phyloP scores from a whole-genome alignment of 1,140 invertebrate species.

The Drosophila virilis region DNA sequence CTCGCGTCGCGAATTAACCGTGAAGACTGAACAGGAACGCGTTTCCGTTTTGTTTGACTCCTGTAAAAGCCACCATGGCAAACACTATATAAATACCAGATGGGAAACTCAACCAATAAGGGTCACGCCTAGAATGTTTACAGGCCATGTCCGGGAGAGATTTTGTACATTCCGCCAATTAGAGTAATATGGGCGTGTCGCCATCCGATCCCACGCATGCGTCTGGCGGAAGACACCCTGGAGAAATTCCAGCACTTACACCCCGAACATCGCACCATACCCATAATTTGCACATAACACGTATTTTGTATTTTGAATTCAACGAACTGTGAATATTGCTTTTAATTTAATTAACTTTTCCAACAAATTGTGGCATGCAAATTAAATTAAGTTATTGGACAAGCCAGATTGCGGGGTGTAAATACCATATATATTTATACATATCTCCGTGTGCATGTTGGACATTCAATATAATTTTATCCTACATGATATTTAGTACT shows the following conservation, averaged over 20 bases:
- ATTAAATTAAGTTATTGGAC: constrained; percentile 44
- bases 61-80: not conserved
- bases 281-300: constrained; percentile 38
- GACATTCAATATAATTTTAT: constrained; percentile 14
- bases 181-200: constrained; percentile 14
- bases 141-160: not conserved
- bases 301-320: constrained; percentile 56
- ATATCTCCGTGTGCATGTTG: not conserved
- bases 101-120: constrained; percentile 20
- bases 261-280: constrained; percentile 1
- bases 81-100: constrained; percentile 12
- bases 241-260: constrained; percentile 2
- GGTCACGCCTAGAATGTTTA: not conserved
- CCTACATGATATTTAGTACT: not conserved
- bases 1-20: constrained; percentile 45
- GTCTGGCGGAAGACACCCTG: constrained; percentile 1
- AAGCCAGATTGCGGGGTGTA: not conserved
- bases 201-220: constrained; percentile 20
- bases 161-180: constrained; percentile 17
- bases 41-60: constrained; percentile 6
- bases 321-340: constrained; percentile 73
- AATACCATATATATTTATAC: not conserved
- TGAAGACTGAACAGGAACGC: constrained; percentile 59
- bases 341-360: constrained; percentile 72
- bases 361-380: constrained; percentile 40